phyloP scores from a whole-genome alignment of 2,888 invertebrate genomes.

The Cerastoderma edule region DNA sequence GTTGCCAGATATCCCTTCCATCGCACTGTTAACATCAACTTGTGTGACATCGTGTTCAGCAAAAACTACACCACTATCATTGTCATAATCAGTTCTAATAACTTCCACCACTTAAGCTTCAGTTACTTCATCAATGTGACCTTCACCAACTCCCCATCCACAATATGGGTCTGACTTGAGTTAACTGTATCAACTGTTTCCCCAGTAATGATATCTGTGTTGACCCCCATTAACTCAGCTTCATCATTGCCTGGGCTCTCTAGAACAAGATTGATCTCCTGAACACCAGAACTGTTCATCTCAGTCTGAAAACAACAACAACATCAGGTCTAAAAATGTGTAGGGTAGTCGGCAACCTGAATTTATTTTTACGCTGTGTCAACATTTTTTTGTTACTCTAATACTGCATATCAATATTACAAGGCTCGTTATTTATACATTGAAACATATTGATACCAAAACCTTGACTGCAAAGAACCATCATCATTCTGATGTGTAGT shows the following conservation, averaged over 20 bases:
- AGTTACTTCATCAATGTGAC: not conserved
- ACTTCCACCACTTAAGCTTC: too few relatives aligned
- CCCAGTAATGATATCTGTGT: not conserved
- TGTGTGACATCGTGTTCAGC: too few relatives aligned
- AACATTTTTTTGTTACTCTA: not conserved
- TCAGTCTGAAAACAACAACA: not conserved
- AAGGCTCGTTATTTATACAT: too few relatives aligned
- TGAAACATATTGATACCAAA: too few relatives aligned
- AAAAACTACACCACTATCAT: too few relatives aligned
- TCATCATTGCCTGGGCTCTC: conserved; percentile 3
- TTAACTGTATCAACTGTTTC: not conserved
- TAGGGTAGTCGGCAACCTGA: not conserved
- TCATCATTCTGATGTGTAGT: too few relatives aligned
- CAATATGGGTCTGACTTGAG: too few relatives aligned
- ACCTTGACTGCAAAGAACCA: too few relatives aligned
- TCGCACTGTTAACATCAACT: too few relatives aligned
- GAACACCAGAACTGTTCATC: conserved; percentile 1
- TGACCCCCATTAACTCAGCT: not conserved
- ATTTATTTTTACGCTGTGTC: not conserved
- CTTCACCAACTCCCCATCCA: not conserved
- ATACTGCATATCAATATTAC: not conserved
- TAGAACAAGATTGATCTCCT: conserved; percentile 37
- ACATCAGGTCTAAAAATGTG: not conserved
- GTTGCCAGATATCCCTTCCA: too few relatives aligned
- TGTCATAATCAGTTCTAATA: too few relatives aligned